Evolutionary conservation across 2,797 vertebrate species (phyloP), one percentile per base, ranked within the genome.

Genomic region (Sebastes minor): DNA sequence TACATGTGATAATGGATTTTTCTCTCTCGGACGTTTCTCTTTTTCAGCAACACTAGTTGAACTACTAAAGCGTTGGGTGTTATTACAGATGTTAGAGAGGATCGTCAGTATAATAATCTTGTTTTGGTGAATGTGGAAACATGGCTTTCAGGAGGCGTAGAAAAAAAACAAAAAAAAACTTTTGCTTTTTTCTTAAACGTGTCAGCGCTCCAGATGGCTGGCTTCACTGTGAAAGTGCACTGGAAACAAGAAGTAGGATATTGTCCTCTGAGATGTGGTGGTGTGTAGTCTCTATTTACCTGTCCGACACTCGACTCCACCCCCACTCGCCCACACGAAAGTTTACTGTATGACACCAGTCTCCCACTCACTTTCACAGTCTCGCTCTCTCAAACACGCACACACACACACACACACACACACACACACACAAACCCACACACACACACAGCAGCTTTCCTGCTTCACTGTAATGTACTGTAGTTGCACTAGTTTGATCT

Each of bases 1-100:
- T 88, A 92, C 94, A 92, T 87, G 81, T 86, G 85, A 74, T 91
- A 91, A 93, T 92, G 84, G 89, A 87, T 90, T 88, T 84, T 69
- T 71, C 76, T 23, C 69, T 46, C 27, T 46, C 20, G 11, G 23
- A 59, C 25, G 32, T 74, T 61, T 83, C 32, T 81, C 10, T 64
- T 85, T 86, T 30, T 64, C 22, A 32, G 68, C 38, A 53, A 60
- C 33, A 67, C 63, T 64, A 33, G 18, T 72, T 38, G n/a, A 81
- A 38, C n/a, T 23, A 22, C 4, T 2, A 38, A 74, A 74, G 66
- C 30, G 18, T 35, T 28, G 27, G 20, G 8, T 28, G 46, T 69
- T 73, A 6, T 20, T 71, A 22, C 42, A 72, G 7, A 42, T 73
- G 71, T 82, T 30, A 38, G 32, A 73, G 57, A 71, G 27, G 53